A percentile compares a stretch with the other conserved stretches of the same genome.
Conservation (phyloP, 35 echinoderm and acorn worm species). For the Lytechinus pictus region DNA sequence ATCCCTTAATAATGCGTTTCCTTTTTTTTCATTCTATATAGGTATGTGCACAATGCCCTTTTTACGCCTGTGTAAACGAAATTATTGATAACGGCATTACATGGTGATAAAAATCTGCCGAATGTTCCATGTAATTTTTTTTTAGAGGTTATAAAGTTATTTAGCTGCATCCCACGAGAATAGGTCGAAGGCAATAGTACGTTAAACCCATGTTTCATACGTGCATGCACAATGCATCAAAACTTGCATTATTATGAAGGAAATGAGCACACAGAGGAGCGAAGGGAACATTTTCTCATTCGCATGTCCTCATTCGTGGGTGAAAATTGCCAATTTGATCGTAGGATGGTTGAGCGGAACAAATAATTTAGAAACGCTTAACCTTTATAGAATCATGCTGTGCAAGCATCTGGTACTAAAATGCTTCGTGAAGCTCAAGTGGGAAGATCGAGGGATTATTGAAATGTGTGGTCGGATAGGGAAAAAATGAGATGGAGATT, state of each 20-base stretch:
- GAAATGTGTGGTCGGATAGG: not conserved
- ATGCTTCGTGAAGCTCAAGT: not conserved
- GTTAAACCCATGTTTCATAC: not conserved
- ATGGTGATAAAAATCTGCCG: not conserved
- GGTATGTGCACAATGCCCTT: not conserved
- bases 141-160: not conserved
- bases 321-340: conserved; percentile 13
- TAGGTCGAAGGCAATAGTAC: not conserved
- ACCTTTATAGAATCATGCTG: conserved; percentile 10
- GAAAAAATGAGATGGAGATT: not conserved
- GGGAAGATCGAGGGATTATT: not conserved
- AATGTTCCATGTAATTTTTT: not conserved
- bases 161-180: not conserved
- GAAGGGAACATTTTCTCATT: not conserved
- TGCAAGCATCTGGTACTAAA: conserved; percentile 10
- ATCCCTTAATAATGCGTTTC: no score
- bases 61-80: not conserved
- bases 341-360: not conserved
- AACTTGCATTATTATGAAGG: not conserved
- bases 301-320: not conserved
- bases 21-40: not conserved
- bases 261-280: not conserved
- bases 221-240: not conserved
- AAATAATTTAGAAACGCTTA: conserved; percentile 20
- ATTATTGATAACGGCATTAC: not conserved